Evolutionary conservation across 2,113 vertebrate species (phyloP).

Genomic region (Serilophus lunatus): DNA sequence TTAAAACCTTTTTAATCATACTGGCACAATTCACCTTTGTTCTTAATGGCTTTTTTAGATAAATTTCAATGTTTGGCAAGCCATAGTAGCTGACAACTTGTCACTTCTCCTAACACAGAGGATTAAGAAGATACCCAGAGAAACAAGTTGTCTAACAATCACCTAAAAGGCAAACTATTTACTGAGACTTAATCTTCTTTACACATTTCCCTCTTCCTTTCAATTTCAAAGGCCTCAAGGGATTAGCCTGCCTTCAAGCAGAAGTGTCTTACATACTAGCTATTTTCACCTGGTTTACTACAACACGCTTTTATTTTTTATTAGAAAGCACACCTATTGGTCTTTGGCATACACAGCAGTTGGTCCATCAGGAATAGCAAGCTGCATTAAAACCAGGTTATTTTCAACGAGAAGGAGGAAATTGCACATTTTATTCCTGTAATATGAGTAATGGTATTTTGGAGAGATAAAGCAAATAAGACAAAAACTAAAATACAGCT

Average conservation of each 20-base stretch:
- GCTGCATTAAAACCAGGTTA: background rate
- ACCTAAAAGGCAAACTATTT: conserved; percentile 1
- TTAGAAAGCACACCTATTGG: background rate
- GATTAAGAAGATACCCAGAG: background rate
- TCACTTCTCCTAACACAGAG: background rate
- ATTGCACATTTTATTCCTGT: background rate
- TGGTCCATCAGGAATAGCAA: background rate
- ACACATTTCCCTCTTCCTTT: background rate
- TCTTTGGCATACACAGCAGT: background rate
- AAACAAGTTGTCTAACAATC: background rate
- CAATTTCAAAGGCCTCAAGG: background rate
- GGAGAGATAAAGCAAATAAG: background rate
- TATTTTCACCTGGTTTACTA: background rate
- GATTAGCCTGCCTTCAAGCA: background rate
- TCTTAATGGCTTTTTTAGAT: background rate
- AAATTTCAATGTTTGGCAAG: background rate
- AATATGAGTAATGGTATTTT: background rate
- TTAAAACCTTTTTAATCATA: background rate
- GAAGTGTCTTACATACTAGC: background rate
- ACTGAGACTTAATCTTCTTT: background rate
- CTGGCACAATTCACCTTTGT: background rate
- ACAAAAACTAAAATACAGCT: background rate
- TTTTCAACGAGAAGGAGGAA: background rate
- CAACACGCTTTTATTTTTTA: background rate
- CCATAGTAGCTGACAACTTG: background rate